Conservation (phyloP, 2,797 vertebrate genomes). For the Takifugu rubripes region DNA sequence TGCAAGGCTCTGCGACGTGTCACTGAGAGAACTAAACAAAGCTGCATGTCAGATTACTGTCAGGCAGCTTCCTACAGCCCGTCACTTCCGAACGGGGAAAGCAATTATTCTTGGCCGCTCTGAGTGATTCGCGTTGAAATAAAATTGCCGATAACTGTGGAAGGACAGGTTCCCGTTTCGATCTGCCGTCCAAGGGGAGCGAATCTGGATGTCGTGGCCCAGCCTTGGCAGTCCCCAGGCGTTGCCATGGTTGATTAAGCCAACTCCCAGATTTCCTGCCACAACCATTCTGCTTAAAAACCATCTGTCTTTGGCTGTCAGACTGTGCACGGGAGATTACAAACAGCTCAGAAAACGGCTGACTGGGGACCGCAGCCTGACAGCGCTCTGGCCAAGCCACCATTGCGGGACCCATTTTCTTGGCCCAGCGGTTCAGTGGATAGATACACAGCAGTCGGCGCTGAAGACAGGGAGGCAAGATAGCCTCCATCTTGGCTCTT, state of each 20-base stretch:
- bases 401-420: slow-evolving; percentile 72
- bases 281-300: slow-evolving; percentile 77
- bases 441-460: slow-evolving; percentile 63
- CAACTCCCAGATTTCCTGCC: slow-evolving; percentile 68
- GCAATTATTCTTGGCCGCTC: slow-evolving; percentile 38
- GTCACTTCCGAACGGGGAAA: slow-evolving; percentile 36
- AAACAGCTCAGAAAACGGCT: slow-evolving; percentile 74
- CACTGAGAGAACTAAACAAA: slow-evolving; percentile 26
- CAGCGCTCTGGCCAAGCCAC: slow-evolving; percentile 71
- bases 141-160: slow-evolving; percentile 48
- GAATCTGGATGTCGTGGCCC: slow-evolving; percentile 57
- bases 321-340: slow-evolving; percentile 76
- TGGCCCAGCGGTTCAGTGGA: slow-evolving; percentile 69
- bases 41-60: slow-evolving; percentile 33
- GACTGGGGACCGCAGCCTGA: slow-evolving; percentile 71
- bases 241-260: slow-evolving; percentile 68
- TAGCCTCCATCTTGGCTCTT: slow-evolving; percentile 57
- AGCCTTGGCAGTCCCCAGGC: slow-evolving; percentile 62
- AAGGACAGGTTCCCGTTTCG: slow-evolving; percentile 49
- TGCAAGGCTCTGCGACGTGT: slow-evolving; percentile 8
- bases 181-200: slow-evolving; percentile 56
- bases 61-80: slow-evolving; percentile 26
- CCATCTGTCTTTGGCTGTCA: slow-evolving; percentile 77
- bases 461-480: slow-evolving; percentile 59
- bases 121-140: slow-evolving; percentile 49